A percentile compares a stretch with the other conserved stretches of the same genome.
phyloP scores from a whole-genome alignment of 2,888 invertebrate species.

The Rhodophaea formosa region DNA sequence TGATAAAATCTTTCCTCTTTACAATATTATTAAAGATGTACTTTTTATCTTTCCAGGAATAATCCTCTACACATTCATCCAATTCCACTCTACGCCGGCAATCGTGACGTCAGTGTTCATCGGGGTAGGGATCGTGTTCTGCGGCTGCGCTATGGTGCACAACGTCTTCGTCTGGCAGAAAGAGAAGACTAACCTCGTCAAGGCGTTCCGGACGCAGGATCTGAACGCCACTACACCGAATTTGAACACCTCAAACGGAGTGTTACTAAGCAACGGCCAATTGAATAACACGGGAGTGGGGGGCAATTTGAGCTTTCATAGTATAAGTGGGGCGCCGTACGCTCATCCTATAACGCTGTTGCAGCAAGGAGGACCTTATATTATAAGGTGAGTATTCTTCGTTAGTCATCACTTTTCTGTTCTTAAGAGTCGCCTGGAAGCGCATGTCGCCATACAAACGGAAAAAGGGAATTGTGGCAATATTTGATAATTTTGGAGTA shows the following conservation, averaged over 20 bases:
- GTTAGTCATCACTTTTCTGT: neutral
- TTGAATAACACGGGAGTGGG: slow-evolving; percentile 63
- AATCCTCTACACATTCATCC: slow-evolving; percentile 95
- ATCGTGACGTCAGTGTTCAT: slow-evolving; percentile 94
- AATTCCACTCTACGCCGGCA: slow-evolving; percentile 95
- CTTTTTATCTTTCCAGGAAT: slow-evolving; percentile 84
- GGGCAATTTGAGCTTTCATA: slow-evolving; percentile 68
- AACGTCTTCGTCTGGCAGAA: slow-evolving; percentile 97
- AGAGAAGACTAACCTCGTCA: slow-evolving; percentile 92
- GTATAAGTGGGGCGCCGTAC: slow-evolving; percentile 61
- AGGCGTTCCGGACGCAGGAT: slow-evolving; percentile 75
- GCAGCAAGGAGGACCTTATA: slow-evolving; percentile 80
- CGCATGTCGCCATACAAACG: no score
- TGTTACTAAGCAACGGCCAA: slow-evolving; percentile 64
- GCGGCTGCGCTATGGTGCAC: slow-evolving; percentile 96
- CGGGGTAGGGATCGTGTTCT: slow-evolving; percentile 94
- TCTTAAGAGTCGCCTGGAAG: neutral
- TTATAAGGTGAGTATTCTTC: slow-evolving; percentile 72
- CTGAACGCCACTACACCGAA: slow-evolving; percentile 49
- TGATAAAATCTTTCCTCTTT: no score
- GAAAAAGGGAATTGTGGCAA: no score
- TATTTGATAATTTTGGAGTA: no score
- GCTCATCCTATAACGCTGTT: slow-evolving; percentile 71
- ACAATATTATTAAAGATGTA: no score
- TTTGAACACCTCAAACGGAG: slow-evolving; percentile 63